These are phyloP conservation scores for Empis stercorea DNA, from an alignment of 2,888 invertebrate genomes.

Conservation along the genomic window DNA sequence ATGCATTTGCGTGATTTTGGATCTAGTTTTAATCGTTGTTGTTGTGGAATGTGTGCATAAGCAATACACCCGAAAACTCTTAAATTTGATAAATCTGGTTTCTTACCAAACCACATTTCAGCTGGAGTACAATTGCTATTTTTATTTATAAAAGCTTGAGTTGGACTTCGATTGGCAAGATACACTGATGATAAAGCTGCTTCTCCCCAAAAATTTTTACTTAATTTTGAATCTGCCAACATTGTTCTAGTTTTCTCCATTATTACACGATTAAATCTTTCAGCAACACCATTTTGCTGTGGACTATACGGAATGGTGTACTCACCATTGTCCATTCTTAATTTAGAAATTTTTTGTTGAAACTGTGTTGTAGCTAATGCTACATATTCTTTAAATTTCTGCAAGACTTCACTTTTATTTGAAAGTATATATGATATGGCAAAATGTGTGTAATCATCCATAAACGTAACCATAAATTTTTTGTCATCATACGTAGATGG, in stretches of 20 bases:
- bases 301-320: slow-evolving; percentile 10
- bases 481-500: slow-evolving; percentile 14
- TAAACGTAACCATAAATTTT: slow-evolving; percentile 19
- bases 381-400: slow-evolving; percentile 5
- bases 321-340: slow-evolving; percentile 12
- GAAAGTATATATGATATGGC: slow-evolving; percentile 15
- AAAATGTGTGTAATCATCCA: slow-evolving; percentile 22
- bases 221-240: slow-evolving; percentile 7
- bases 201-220: too few relatives aligned
- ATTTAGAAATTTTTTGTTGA: slow-evolving; percentile 3
- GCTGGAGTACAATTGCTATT: slow-evolving; percentile 6
- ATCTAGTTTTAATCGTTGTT: slow-evolving; percentile 13
- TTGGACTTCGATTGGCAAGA: slow-evolving; percentile 8
- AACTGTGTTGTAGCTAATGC: slow-evolving; percentile 5
- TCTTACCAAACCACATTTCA: slow-evolving; percentile 11
- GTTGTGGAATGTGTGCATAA: slow-evolving; percentile 13
- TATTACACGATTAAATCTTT: slow-evolving; percentile 6
- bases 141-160: neutral
- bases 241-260: slow-evolving; percentile 8
- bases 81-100: slow-evolving; percentile 11
- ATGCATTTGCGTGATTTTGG: slow-evolving; percentile 7
- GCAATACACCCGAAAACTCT: slow-evolving; percentile 14
- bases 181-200: slow-evolving; percentile 5
- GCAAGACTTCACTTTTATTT: slow-evolving; percentile 8
- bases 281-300: slow-evolving; percentile 9